Conservation (phyloP, 1,140 invertebrate genomes). For the Zaprionus capensis region DNA sequence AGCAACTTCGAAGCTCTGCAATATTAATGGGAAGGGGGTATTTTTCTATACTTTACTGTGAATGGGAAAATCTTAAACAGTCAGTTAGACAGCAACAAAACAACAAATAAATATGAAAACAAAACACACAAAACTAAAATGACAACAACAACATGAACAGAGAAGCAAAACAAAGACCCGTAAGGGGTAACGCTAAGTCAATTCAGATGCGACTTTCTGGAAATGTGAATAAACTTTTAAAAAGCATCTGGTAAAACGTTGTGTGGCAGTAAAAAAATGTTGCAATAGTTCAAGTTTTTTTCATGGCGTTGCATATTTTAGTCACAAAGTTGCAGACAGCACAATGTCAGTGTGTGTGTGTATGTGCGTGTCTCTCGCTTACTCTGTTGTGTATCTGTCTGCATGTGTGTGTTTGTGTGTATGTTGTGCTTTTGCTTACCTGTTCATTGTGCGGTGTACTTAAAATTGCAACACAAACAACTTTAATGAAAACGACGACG, state of each 20-base stretch:
- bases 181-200: slow-evolving; percentile 10
- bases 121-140: slow-evolving; percentile 18
- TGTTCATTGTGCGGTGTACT: slow-evolving; percentile 78
- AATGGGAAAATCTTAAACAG: slow-evolving; percentile 51
- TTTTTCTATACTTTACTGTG: background rate
- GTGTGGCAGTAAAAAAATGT: slow-evolving; percentile 52
- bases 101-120: slow-evolving; percentile 38
- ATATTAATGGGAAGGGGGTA: slow-evolving; percentile 57
- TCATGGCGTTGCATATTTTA: slow-evolving; percentile 74
- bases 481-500: slow-evolving; percentile 75
- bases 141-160: slow-evolving; percentile 27
- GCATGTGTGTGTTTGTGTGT: slow-evolving; percentile 40
- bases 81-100: slow-evolving; percentile 28
- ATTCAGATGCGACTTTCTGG: slow-evolving; percentile 62
- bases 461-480: slow-evolving; percentile 82
- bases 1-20: slow-evolving; percentile 46
- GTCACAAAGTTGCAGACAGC: slow-evolving; percentile 51
- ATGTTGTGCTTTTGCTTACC: slow-evolving; percentile 65
- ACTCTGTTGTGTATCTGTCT: slow-evolving; percentile 11
- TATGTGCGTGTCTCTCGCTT: slow-evolving; percentile 3
- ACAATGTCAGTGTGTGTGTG: slow-evolving; percentile 40
- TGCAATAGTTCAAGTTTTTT: slow-evolving; percentile 80
- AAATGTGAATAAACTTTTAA: slow-evolving; percentile 77
- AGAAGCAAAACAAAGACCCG: slow-evolving; percentile 23
- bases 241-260: slow-evolving; percentile 51